Evolutionary conservation across 2,113 vertebrate species (phyloP), one percentile per base, ranked within the genome.

Genomic region (Lepus timidus): DNA sequence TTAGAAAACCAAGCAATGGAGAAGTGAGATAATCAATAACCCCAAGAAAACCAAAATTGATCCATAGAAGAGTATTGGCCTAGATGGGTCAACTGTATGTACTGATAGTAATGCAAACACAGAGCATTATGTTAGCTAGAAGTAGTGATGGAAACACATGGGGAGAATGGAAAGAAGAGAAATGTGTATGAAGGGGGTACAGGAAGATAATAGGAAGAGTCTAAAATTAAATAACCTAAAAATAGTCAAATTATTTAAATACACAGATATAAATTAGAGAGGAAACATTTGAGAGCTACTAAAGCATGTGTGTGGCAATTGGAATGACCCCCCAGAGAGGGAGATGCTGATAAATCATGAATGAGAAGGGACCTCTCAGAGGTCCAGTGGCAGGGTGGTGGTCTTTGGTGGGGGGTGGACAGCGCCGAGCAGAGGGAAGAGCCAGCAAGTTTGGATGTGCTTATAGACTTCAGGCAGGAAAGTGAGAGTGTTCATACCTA

Each of bases 191-290:
- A 65, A 71, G n/a, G 52, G 12, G 51, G 17, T 49, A 11, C 44
- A 88, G 29, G 74, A 88, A 94, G 49, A 31, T 44, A 89, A 58
- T 23, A 29, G 8, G 88, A 93, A 90, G 14, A 36, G 44, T 91
- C 58, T 95, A 78, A 93, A 94, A 76, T 64, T 61, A 62, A 96
- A 91, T 67, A 79, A 61, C 17, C 58, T 95, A 90, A 93, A 96
- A 92, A 82, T 78, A 82, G 65, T 61, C 74, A 2, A 49, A 80
- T 94, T 95, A 62, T 81, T 90, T 95, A 80, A 71, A 93, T 93
- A 55, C 80, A 67, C 5, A 75, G 79, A 39, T 74, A 71, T 49
- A 79, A 96, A 71, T 17, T 88, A 44, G 76, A 95, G 79, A 87
- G 90, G 31, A 93, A 86, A 85, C 79, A 95, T 58, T 85, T 61